phyloP scores from a whole-genome alignment of 2,888 invertebrate species.

The Yponomeuta evonymella region DNA sequence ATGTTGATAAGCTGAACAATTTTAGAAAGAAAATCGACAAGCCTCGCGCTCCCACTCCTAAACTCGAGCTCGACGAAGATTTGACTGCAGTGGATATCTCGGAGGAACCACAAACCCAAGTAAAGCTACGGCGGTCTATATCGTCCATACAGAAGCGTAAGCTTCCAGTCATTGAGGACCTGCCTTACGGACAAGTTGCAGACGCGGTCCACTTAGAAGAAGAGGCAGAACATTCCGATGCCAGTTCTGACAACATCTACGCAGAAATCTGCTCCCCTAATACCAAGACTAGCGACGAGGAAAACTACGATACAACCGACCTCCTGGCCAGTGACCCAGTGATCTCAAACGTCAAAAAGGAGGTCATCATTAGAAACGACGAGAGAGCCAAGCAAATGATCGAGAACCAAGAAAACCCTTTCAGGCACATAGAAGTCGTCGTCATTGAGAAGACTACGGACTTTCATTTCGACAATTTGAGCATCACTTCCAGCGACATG shows the following conservation, averaged over 20 bases:
- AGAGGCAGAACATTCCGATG: slow-evolving; percentile 61
- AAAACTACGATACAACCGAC: slow-evolving; percentile 61
- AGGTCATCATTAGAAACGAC: slow-evolving; percentile 64
- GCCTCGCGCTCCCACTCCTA: slow-evolving; percentile 67
- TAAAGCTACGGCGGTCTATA: slow-evolving; percentile 72
- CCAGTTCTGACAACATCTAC: slow-evolving; percentile 79
- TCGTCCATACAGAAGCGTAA: slow-evolving; percentile 73
- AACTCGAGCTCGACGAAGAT: slow-evolving; percentile 62
- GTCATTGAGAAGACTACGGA: slow-evolving; percentile 71
- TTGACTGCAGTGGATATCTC: slow-evolving; percentile 55
- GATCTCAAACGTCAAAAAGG: slow-evolving; percentile 69
- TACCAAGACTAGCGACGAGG: slow-evolving; percentile 55
- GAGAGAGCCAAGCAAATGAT: slow-evolving; percentile 65
- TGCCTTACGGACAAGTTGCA: slow-evolving; percentile 82
- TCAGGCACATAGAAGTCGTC: slow-evolving; percentile 71
- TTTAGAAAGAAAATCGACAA: slow-evolving; percentile 70
- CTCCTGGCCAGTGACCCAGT: slow-evolving; percentile 66
- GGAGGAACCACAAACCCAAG: slow-evolving; percentile 58
- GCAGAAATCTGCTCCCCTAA: slow-evolving; percentile 79
- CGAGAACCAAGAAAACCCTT: slow-evolving; percentile 65
- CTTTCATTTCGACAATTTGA: slow-evolving; percentile 65
- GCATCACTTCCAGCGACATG: slow-evolving; percentile 60
- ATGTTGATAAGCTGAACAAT: slow-evolving; percentile 56
- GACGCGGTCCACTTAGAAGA: slow-evolving; percentile 75
- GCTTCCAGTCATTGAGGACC: slow-evolving; percentile 77